Base-by-base conservation (phyloP, 2,113 vertebrate genomes). In the Mus pahari region DNA sequence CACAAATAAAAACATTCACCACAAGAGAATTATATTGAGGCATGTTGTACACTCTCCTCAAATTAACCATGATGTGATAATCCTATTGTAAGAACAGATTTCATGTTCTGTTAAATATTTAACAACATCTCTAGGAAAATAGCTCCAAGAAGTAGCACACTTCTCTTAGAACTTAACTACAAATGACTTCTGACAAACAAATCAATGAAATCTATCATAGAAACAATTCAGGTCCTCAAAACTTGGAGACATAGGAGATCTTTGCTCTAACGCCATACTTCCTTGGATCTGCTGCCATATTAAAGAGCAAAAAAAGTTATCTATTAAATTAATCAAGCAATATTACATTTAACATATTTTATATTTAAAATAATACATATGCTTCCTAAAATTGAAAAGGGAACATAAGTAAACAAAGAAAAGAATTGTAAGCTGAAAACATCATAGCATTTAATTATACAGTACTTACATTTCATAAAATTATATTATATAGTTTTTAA, bases 31-130 rank as follows among this genome's bases (percentile, higher is more conserved):
- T 86, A 0, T 83, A 20, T n/a, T 96, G 7, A 78, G 13, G 11
- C 0, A 50, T 90, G 83, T 39, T 83, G 55, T 94, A 77, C 39
- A 87, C 81, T 92, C 55, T 90, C 39, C 79, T 97, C 75, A 92
- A 45, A 96, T 90, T 92, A 95, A 89, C 92, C 64, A 96, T 82
- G 82, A 68, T 42, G 0, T 94, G 78, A 62, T 31, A 94, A 91
- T 70, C 17, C 50, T 66, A 87, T 48, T 42, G 66, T 77, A 96
- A 74, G 50, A 16, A 39, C 39, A 88, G 48, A 82, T 86, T 75
- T 96, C 14, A 19, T 86, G 74, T 74, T 22, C 36, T 94, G 6
- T 97, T 96, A 96, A 97, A 91, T 95, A 94, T 96, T 97, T 97
- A 97, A 94, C 24, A 90, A 68, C 55, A 17, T 42, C n/a, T 94